Evolutionary conservation across 1,140 invertebrate species (phyloP).

Genomic region (Cotesia typhae): DNA sequence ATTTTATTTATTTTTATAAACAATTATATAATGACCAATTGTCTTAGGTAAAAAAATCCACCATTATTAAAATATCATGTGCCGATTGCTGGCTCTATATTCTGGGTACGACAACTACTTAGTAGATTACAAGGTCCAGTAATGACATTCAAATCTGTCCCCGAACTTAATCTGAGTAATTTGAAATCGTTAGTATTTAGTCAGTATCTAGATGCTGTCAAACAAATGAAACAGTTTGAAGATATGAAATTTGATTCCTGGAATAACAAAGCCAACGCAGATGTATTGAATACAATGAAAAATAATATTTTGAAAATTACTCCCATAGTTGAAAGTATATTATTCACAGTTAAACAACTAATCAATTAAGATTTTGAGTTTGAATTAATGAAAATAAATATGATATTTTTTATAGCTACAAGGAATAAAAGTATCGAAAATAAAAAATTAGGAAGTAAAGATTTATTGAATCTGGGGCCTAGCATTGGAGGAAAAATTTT

Average conservation of each 20-base stretch:
- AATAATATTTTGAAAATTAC: slow-evolving; percentile 72
- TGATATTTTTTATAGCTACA: background rate
- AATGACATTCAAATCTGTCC: slow-evolving; percentile 77
- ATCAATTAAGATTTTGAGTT: no score
- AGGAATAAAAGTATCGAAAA: background rate
- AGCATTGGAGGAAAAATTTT: slow-evolving; percentile 23
- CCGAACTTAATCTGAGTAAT: slow-evolving; percentile 79
- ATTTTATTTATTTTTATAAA: no score
- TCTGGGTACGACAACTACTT: slow-evolving; percentile 82
- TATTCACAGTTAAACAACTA: background rate
- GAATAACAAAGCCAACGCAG: slow-evolving; percentile 67
- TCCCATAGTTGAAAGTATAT: slow-evolving; percentile 41
- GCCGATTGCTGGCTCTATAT: slow-evolving; percentile 80
- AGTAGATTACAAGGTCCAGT: slow-evolving; percentile 80
- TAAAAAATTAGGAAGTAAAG: slow-evolving; percentile 23
- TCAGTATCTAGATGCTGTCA: slow-evolving; percentile 78
- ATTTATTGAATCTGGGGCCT: slow-evolving; percentile 17
- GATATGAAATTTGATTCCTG: slow-evolving; percentile 73
- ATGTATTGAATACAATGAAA: slow-evolving; percentile 72
- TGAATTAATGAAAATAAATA: no score
- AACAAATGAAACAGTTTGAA: slow-evolving; percentile 81
- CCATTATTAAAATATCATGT: slow-evolving; percentile 81
- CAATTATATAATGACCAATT: slow-evolving; percentile 30
- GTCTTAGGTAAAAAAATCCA: slow-evolving; percentile 75
- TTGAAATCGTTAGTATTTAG: slow-evolving; percentile 77